These are phyloP conservation scores for Thrips palmi DNA, from an alignment of 1,140 invertebrate genomes.

Conservation along the genomic window DNA sequence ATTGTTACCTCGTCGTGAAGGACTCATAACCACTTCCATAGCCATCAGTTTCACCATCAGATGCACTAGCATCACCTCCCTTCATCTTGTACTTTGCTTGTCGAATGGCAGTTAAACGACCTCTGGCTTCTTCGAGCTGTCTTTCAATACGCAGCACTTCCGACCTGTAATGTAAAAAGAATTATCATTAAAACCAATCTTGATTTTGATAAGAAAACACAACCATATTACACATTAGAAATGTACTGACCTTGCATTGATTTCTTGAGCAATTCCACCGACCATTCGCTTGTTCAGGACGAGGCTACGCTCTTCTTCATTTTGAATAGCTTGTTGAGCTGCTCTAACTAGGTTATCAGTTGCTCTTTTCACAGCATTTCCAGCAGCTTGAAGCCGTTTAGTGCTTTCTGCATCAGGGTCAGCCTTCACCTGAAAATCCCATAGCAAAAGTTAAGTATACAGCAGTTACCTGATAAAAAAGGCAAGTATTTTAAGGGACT, in stretches of 20 bases:
- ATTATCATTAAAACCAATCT: background rate
- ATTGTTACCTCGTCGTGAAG: slow-evolving; percentile 18
- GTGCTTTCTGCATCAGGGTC: slow-evolving; percentile 88
- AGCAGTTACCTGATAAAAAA: slow-evolving; percentile 6
- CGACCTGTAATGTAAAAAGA: slow-evolving; percentile 26
- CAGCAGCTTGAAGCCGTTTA: slow-evolving; percentile 76
- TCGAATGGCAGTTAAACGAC: slow-evolving; percentile 65
- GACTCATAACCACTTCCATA: slow-evolving; percentile 25
- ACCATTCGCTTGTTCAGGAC: slow-evolving; percentile 84
- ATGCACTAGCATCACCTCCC: slow-evolving; percentile 30
- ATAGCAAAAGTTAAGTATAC: background rate
- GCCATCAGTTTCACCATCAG: slow-evolving; percentile 28
- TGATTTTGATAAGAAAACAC: slow-evolving; percentile 9
- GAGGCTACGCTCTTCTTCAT: slow-evolving; percentile 76
- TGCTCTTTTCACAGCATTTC: slow-evolving; percentile 92
- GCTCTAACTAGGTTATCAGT: slow-evolving; percentile 92
- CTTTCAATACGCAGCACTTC: slow-evolving; percentile 84
- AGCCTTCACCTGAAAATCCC: too few species aligned
- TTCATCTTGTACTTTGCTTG: slow-evolving; percentile 66
- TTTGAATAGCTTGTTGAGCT: slow-evolving; percentile 80
- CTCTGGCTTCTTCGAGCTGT: slow-evolving; percentile 80
- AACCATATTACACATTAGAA: background rate
- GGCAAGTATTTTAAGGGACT: too few species aligned
- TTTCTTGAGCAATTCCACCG: slow-evolving; percentile 82
- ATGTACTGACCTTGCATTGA: slow-evolving; percentile 42